These are phyloP conservation scores for Coracopsis vasa DNA, from an alignment of 2,113 vertebrate species.

Conservation along the genomic window DNA sequence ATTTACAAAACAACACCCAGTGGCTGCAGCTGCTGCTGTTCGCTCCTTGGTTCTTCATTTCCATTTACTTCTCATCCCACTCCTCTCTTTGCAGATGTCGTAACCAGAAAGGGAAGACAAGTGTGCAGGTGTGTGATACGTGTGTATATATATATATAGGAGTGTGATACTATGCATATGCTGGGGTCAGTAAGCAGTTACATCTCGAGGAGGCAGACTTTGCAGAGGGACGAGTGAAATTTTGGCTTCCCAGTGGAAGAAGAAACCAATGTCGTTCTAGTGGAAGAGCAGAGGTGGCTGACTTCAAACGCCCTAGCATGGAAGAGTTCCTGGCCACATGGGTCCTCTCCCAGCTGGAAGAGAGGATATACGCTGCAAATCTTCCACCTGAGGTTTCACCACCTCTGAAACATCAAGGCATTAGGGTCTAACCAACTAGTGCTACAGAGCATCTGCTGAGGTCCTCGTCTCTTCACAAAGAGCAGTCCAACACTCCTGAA, in stretches of 20 bases:
- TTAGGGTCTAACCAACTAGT: neutral
- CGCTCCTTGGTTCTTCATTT: neutral
- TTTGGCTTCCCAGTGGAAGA: neutral
- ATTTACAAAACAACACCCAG: neutral
- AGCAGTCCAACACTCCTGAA: neutral
- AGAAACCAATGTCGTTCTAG: neutral
- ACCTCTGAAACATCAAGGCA: slow-evolving; percentile 7
- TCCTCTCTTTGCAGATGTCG: slow-evolving; percentile 11
- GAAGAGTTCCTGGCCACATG: fast-evolving
- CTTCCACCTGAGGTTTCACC: neutral
- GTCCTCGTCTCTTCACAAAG: neutral
- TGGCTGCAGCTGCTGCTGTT: slow-evolving; percentile 2
- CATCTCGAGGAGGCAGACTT: neutral
- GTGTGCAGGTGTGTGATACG: neutral
- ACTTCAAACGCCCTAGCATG: fast-evolving
- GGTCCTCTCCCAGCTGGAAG: neutral
- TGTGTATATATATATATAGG: neutral
- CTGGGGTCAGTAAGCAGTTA: slow-evolving; percentile 20
- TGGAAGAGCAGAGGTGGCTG: neutral
- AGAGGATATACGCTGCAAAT: fast-evolving
- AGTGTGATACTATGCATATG: neutral
- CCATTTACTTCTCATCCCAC: slow-evolving; percentile 27
- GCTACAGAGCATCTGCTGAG: slow-evolving; percentile 49
- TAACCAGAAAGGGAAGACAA: slow-evolving; percentile 40
- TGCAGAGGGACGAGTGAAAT: neutral